Conservation (phyloP, 2,113 vertebrate genomes). For the Pachyramphus minor region DNA sequence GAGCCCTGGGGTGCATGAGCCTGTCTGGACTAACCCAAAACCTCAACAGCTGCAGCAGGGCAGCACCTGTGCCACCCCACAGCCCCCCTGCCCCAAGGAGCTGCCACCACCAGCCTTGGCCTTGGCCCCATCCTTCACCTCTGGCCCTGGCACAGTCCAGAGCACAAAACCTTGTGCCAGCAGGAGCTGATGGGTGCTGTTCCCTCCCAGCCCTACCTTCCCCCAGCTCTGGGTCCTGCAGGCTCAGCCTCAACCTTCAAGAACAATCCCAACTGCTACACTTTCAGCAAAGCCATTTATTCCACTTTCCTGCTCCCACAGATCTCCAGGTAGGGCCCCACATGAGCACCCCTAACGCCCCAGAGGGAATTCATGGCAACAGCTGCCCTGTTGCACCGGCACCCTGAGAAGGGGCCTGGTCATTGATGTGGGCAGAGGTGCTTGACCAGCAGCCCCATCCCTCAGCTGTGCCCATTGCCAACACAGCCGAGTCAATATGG, state of each 20-base stretch:
- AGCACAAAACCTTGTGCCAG: neutral
- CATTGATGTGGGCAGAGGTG: neutral
- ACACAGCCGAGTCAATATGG: neutral
- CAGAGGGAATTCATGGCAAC: neutral
- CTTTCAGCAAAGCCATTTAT: slow-evolving; percentile 67
- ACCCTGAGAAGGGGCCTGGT: accelerated
- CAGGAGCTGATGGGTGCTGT: accelerated
- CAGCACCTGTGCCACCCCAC: neutral
- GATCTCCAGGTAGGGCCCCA: slow-evolving; percentile 27
- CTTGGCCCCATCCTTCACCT: neutral
- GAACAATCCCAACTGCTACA: neutral
- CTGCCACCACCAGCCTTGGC: neutral
- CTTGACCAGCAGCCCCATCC: neutral
- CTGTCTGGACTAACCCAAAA: neutral
- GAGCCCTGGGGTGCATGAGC: neutral
- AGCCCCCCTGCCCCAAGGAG: neutral
- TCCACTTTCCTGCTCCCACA: slow-evolving; percentile 39
- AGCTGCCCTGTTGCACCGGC: accelerated
- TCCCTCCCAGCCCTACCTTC: too few relatives aligned
- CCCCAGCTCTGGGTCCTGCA: accelerated
- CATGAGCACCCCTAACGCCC: neutral
- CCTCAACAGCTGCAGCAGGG: accelerated
- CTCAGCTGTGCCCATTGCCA: neutral
- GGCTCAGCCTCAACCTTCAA: neutral
- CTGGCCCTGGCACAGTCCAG: neutral